phyloP scores from a whole-genome alignment of 2,888 invertebrate genomes.

The Rotaria magnacalcarata region DNA sequence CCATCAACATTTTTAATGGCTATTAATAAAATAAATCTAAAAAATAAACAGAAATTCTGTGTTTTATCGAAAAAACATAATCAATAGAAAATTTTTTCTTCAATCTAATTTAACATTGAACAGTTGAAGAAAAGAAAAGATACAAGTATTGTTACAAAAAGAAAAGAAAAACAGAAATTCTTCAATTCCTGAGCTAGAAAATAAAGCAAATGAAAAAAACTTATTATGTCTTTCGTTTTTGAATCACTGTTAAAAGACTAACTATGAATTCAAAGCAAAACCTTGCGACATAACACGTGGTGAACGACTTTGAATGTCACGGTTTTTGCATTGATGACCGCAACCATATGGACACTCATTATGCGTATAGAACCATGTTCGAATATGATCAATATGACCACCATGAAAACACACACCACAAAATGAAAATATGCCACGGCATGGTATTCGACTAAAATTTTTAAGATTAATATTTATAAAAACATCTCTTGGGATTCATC shows the following conservation, averaged over 20 bases:
- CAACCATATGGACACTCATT: conserved; percentile 34
- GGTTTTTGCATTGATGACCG: conserved; percentile 23
- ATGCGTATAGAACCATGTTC: conserved; percentile 16
- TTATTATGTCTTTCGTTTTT: not conserved
- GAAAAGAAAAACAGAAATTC: not conserved
- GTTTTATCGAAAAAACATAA: no score
- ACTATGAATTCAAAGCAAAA: not conserved
- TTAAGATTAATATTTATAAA: not conserved
- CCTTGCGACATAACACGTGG: not conserved
- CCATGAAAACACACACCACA: conserved; percentile 21
- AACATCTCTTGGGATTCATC: no score
- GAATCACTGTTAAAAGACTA: not conserved
- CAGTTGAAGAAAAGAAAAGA: not conserved
- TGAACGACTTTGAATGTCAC: not conserved
- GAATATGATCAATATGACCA: conserved; percentile 21
- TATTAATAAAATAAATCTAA: conserved; percentile 21
- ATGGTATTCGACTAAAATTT: conserved; percentile 12
- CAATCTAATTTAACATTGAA: not conserved
- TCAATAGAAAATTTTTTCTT: not conserved
- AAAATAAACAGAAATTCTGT: not conserved
- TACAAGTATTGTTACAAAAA: not conserved
- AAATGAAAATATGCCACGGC: conserved; percentile 24
- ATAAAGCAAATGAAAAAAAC: not conserved
- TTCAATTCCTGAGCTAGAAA: not conserved
- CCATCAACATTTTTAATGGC: conserved; percentile 66